Evolutionary conservation across 2,113 vertebrate genomes (phyloP).

Genomic region (Nanorana parkeri): DNA sequence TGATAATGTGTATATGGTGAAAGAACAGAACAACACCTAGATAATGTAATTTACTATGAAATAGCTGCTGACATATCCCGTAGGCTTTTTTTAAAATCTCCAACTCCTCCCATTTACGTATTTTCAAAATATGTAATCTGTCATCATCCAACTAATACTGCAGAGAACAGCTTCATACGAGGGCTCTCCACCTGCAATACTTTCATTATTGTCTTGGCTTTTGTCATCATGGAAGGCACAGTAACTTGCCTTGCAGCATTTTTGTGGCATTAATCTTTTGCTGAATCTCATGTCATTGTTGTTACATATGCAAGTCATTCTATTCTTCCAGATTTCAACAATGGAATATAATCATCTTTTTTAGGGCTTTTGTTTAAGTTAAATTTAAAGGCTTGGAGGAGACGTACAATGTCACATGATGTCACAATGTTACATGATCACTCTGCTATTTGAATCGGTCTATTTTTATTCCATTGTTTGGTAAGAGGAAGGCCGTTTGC

Average conservation of each 20-base stretch:
- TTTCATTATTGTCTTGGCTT: conserved; percentile 7
- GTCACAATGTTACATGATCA: no score
- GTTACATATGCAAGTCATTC: no score
- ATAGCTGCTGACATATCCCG: conserved; percentile 13
- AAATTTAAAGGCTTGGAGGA: no score
- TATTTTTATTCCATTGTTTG: no score
- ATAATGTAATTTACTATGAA: conserved; percentile 8
- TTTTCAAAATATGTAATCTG: conserved; percentile 9
- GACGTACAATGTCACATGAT: no score
- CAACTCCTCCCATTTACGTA: not conserved
- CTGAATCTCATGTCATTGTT: not conserved
- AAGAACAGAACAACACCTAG: not conserved
- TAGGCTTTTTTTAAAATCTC: not conserved
- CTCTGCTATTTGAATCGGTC: no score
- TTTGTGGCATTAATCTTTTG: not conserved
- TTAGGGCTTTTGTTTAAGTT: no score
- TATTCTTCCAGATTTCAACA: no score
- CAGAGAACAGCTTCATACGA: not conserved
- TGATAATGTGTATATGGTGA: not conserved
- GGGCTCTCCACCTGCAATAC: not conserved
- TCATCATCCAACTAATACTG: not conserved
- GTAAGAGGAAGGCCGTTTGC: no score
- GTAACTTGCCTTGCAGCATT: not conserved
- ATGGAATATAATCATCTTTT: no score
- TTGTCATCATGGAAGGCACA: not conserved